phyloP scores from a whole-genome alignment of 1,140 invertebrate genomes.

The Bradynema listronoti region DNA sequence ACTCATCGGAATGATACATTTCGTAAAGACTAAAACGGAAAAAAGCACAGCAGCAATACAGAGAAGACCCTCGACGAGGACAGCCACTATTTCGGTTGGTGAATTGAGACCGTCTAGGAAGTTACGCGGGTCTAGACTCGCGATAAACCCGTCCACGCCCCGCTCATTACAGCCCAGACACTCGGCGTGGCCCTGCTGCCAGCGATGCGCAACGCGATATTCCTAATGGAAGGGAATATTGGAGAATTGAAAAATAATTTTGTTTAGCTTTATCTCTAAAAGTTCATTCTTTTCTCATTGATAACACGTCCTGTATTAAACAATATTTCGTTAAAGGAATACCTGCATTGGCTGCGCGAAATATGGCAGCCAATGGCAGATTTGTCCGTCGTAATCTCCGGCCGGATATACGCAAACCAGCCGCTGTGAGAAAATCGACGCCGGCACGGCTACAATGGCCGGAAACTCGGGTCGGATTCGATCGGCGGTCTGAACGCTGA shows the following conservation, averaged over 20 bases:
- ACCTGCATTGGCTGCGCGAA: slow-evolving; percentile 27
- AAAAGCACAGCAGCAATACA: slow-evolving; percentile 30
- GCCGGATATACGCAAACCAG: slow-evolving; percentile 44
- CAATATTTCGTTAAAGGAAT: too few species aligned
- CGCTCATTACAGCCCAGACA: slow-evolving; percentile 38
- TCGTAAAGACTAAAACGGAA: slow-evolving; percentile 36
- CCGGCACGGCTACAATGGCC: slow-evolving; percentile 22
- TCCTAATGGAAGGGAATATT: not conserved
- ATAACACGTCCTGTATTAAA: too few species aligned
- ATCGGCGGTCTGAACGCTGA: slow-evolving; percentile 31
- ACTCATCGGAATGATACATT: slow-evolving; percentile 38
- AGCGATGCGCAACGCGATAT: slow-evolving; percentile 23
- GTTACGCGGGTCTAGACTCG: slow-evolving; percentile 29
- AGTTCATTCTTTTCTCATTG: too few species aligned
- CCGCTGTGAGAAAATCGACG: slow-evolving; percentile 18
- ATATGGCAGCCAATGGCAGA: slow-evolving; percentile 37
- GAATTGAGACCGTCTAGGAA: slow-evolving; percentile 45
- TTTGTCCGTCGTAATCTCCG: slow-evolving; percentile 31
- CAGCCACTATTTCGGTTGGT: slow-evolving; percentile 35
- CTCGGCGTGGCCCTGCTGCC: slow-evolving; percentile 28
- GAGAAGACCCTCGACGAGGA: slow-evolving; percentile 31
- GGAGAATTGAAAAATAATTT: too few species aligned
- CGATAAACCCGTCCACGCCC: slow-evolving; percentile 16
- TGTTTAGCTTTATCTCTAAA: too few species aligned
- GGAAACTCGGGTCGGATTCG: slow-evolving; percentile 8